Evolutionary conservation across 2,888 invertebrate genomes (phyloP).

Genomic region (Pocota personata): DNA sequence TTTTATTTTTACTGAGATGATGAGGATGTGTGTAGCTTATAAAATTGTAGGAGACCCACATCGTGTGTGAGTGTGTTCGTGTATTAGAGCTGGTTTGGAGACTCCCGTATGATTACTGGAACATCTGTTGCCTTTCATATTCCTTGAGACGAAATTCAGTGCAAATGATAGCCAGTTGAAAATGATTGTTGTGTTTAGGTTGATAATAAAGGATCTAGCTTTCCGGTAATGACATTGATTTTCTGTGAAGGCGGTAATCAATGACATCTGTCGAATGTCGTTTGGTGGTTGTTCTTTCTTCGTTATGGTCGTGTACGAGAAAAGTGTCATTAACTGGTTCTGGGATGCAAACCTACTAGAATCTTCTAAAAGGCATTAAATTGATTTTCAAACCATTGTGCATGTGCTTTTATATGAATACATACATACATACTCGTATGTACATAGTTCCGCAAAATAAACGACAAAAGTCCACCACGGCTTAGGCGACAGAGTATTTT

Average conservation of each 20-base stretch:
- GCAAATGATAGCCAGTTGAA: neutral
- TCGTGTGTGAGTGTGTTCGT: neutral
- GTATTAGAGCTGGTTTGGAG: neutral
- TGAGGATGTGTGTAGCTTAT: neutral
- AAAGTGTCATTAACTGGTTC: too few species aligned
- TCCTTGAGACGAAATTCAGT: neutral
- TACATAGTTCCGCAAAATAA: too few species aligned
- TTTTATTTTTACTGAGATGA: neutral
- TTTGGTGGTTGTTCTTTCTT: neutral
- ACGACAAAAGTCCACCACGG: too few species aligned
- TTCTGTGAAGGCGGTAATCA: neutral
- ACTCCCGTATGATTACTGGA: neutral
- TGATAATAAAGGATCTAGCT: conserved; percentile 9
- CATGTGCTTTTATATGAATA: too few species aligned
- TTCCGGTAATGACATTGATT: conserved; percentile 9
- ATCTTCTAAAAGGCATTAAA: too few species aligned
- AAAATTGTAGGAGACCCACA: neutral
- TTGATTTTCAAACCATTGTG: too few species aligned
- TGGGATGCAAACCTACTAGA: too few species aligned
- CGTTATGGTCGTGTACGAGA: too few species aligned
- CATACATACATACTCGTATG: too few species aligned
- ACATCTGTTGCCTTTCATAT: neutral
- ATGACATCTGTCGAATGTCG: neutral
- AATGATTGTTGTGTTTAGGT: neutral
- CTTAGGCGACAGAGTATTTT: too few species aligned